Percentiles rank a stretch among this genome's conserved stretches.
Evolutionary conservation across 2,113 vertebrate genomes (phyloP).

Genomic region (Pavo muticus): DNA sequence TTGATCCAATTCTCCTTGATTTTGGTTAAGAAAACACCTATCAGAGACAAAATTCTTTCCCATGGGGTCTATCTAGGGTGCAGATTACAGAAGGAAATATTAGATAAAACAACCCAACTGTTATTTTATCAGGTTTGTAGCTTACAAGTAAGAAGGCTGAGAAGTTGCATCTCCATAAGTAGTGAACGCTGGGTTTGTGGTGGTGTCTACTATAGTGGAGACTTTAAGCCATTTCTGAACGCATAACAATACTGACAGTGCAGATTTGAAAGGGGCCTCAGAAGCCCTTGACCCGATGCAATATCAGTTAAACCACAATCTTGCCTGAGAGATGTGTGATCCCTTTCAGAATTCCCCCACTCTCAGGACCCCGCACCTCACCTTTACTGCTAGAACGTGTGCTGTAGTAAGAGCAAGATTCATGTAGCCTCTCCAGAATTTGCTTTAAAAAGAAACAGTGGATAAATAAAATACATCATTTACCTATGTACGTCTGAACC

Average conservation of each 20-base stretch:
- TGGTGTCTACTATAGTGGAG: not conserved
- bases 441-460: not conserved
- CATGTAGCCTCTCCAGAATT: not conserved
- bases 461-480: not conserved
- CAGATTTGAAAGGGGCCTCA: not conserved
- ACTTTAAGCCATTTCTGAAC: not conserved
- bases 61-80: not conserved
- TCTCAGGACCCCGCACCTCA: not conserved
- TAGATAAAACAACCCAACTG: not conserved
- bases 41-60: not conserved
- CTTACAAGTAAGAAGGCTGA: not conserved
- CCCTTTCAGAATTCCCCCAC: not conserved
- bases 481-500: not conserved
- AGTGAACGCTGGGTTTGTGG: not conserved
- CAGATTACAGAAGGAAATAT: not conserved
- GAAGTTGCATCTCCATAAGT: not conserved
- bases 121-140: not conserved
- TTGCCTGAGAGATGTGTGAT: not conserved
- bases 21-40: not conserved
- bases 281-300: not conserved
- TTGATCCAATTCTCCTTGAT: not conserved
- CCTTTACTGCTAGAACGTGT: not conserved
- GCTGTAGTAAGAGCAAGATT: not conserved
- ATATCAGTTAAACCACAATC: not conserved
- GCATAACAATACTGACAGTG: not conserved